Evolutionary conservation across 2,888 invertebrate genomes (phyloP).

Genomic region (Sturmia bella): DNA sequence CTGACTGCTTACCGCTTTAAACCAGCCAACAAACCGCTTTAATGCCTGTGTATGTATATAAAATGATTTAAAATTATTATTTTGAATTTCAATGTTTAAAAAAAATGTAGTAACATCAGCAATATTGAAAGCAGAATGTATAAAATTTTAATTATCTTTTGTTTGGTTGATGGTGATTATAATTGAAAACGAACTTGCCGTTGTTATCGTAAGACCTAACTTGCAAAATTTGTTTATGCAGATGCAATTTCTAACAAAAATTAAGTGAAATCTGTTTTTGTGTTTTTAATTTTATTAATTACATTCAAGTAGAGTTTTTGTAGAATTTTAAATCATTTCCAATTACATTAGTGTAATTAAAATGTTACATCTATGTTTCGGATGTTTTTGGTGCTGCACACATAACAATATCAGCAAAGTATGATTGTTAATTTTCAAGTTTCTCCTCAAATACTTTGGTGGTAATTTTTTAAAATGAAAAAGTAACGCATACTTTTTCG

Average conservation of each 20-base stretch:
- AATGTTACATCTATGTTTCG: constrained; percentile 2
- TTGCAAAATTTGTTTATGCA: neutral
- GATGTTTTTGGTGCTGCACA: constrained; percentile 14
- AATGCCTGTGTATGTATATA: constrained; percentile 78
- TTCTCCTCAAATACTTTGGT: constrained; percentile 14
- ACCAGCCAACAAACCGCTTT: constrained; percentile 72
- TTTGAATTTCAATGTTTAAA: constrained; percentile 46
- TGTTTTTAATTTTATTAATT: constrained; percentile 52
- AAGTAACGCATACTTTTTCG: constrained; percentile 40
- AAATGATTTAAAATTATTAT: constrained; percentile 74
- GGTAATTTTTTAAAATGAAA: constrained; percentile 30
- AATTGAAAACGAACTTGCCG: neutral
- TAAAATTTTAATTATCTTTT: constrained; percentile 46
- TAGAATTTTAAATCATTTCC: constrained; percentile 28
- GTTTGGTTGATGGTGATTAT: neutral
- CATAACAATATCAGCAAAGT: constrained; percentile 25
- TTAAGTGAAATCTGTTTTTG: constrained; percentile 3
- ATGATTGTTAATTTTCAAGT: constrained; percentile 2
- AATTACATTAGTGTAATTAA: constrained; percentile 21
- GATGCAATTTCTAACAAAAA: constrained; percentile 52
- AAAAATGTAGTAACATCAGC: constrained; percentile 47
- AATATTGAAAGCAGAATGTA: constrained; percentile 28
- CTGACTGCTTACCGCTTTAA: constrained; percentile 72
- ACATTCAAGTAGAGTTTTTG: constrained; percentile 25
- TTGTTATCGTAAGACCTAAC: neutral